Evolutionary conservation across 2,797 vertebrate species (phyloP).

Genomic region (Halcyon leucocephala): DNA sequence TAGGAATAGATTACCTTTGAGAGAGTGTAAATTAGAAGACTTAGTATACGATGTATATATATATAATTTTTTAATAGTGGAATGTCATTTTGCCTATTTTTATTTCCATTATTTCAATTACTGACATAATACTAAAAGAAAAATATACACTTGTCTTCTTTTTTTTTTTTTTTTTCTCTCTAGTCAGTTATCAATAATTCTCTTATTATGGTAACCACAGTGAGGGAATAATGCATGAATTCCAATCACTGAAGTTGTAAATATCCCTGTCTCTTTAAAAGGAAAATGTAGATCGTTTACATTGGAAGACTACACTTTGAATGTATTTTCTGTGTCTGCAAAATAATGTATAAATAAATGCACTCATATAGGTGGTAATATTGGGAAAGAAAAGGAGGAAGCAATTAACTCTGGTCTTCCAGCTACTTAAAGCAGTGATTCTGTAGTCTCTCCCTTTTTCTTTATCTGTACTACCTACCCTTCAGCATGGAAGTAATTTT

Average conservation of each 20-base stretch:
- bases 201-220: not conserved
- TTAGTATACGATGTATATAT: not conserved
- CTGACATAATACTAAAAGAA: not conserved
- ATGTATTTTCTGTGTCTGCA: not conserved
- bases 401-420: fast-evolving
- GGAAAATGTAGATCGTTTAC: not conserved
- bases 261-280: not conserved
- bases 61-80: not conserved
- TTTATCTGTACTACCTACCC: not conserved
- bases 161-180: not conserved
- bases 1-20: not conserved
- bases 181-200: not conserved
- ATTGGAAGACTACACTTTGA: not conserved
- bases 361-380: not conserved
- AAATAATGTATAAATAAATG: not conserved
- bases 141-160: not conserved
- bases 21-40: not conserved
- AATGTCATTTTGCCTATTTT: not conserved
- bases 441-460: not conserved
- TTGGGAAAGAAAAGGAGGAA: not conserved
- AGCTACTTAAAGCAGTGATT: not conserved
- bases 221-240: not conserved
- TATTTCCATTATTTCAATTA: not conserved
- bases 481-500: not conserved
- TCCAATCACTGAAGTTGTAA: not conserved